Base-by-base conservation (phyloP, 2,113 vertebrate genomes). In the Micromys minutus region DNA sequence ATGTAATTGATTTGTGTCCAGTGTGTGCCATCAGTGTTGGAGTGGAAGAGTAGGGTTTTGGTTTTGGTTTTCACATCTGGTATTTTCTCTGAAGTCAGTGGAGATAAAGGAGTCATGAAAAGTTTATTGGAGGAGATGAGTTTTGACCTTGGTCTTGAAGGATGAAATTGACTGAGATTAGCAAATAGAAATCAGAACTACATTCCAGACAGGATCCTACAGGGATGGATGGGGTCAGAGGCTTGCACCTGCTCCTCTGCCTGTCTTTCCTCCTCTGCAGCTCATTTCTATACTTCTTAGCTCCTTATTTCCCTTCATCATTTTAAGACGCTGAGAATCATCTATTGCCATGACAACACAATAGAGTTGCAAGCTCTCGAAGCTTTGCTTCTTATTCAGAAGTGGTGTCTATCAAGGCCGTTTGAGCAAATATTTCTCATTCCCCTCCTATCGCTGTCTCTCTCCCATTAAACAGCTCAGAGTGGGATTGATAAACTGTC, bases 281-380 rank as follows among this genome's bases (percentile, higher is more conserved):
- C 97, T 98, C 97, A 98, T 98, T 98, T 98, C 97, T 97, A 97
- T 94, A 94, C 94, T 98, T 97, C 97, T 97, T 98, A 93, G 94
- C 93, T 97, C 97, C 97, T 97, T 97, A 97, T 93, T 98, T 98
- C 97, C 98, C 97, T 95, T 98, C 97, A 97, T 98, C 97, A 97
- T 98, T 98, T 98, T 96, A 92, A 98, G 98, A 98, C 98, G 98
- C 98, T 98, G 97, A 95, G 98, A 98, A 98, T 98, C 97, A 98
- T 98, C 97, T 96, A 97, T 98, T 98, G 97, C 98, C 98, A 98
- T 98, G 98, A 98, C 98, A 98, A 98, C 98, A 97, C 98, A 98
- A 97, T 97, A 97, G 97, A 97, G 87, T 98, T 84, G 59, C 94
- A 97, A 98, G 97, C 97, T 97, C 98, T 79, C 96, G 94, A 89